Percentiles rank a stretch among this genome's conserved stretches.
phyloP scores from a whole-genome alignment of 2,888 invertebrate species.

The Anagyrus pseudococci region DNA sequence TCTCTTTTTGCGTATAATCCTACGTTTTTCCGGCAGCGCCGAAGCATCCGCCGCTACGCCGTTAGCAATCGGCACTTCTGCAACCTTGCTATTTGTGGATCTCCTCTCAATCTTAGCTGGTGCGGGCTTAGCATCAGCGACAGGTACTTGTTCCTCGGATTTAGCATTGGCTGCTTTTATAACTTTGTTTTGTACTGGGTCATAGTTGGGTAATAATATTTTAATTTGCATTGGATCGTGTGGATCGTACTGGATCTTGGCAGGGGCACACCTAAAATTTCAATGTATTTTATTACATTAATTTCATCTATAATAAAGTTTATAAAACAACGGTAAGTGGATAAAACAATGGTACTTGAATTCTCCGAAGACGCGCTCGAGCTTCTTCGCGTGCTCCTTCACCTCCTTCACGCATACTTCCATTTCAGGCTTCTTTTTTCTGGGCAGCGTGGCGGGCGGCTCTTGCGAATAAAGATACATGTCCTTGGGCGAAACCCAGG shows the following conservation, averaged over 20 bases:
- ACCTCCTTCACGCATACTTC: constrained; percentile 56
- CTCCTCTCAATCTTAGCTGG: constrained; percentile 35
- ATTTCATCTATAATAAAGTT: too few species aligned
- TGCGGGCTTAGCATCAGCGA: constrained; percentile 18
- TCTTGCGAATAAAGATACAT: constrained; percentile 82
- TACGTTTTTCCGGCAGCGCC: constrained; percentile 17
- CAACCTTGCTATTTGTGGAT: constrained; percentile 6
- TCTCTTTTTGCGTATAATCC: constrained; percentile 25
- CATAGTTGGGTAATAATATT: constrained; percentile 54
- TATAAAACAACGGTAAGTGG: too few species aligned
- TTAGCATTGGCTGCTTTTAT: constrained; percentile 2
- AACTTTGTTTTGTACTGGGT: constrained; percentile 42
- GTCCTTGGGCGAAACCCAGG: constrained; percentile 86
- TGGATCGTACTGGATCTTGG: constrained; percentile 55
- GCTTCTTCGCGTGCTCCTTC: constrained; percentile 53
- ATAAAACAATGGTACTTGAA: constrained; percentile 47
- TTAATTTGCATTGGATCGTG: constrained; percentile 56
- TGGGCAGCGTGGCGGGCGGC: constrained; percentile 53
- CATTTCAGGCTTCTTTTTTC: constrained; percentile 55
- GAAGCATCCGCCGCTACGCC: neutral
- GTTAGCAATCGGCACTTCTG: neutral
- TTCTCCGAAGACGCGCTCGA: constrained; percentile 54
- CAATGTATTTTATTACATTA: too few species aligned
- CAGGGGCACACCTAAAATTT: constrained; percentile 52
- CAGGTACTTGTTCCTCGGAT: constrained; percentile 1